phyloP scores from a whole-genome alignment of 2,113 vertebrate genomes.

The Callithrix jacchus region DNA sequence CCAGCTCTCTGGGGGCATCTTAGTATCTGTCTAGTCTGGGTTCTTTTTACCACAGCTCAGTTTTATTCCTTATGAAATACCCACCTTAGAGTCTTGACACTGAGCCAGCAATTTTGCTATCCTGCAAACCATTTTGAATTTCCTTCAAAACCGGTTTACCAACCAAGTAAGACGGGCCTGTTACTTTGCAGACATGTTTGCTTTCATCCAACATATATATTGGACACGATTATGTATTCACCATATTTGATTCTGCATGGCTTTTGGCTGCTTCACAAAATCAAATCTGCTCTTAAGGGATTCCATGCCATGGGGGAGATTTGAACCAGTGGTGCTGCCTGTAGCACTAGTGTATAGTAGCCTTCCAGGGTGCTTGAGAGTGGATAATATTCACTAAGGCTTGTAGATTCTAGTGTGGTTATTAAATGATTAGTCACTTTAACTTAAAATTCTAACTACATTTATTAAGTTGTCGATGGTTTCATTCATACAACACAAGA shows the following conservation, averaged over 20 bases:
- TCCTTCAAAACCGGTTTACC: conserved; percentile 24
- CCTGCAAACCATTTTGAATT: conserved; percentile 21
- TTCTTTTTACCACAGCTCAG: neutral
- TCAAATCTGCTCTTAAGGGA: neutral
- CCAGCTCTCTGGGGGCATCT: neutral
- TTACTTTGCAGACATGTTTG: neutral
- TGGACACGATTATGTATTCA: neutral
- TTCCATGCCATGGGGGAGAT: neutral
- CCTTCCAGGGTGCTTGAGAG: neutral
- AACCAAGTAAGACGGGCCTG: neutral
- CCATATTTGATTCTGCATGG: conserved; percentile 6
- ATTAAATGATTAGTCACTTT: conserved; percentile 13
- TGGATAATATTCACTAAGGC: neutral
- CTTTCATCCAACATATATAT: neutral
- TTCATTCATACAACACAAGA: conserved; percentile 11
- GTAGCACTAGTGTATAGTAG: neutral
- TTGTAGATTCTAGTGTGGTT: neutral
- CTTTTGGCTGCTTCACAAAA: conserved; percentile 32
- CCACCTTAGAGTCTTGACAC: neutral
- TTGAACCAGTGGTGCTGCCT: neutral
- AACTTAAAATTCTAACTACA: conserved; percentile 24
- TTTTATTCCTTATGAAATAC: conserved; percentile 23
- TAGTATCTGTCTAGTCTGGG: neutral
- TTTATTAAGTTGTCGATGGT: neutral
- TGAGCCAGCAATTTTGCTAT: neutral